Evolutionary conservation across 1,140 invertebrate genomes (phyloP).

Genomic region (Chrysoperla carnea): DNA sequence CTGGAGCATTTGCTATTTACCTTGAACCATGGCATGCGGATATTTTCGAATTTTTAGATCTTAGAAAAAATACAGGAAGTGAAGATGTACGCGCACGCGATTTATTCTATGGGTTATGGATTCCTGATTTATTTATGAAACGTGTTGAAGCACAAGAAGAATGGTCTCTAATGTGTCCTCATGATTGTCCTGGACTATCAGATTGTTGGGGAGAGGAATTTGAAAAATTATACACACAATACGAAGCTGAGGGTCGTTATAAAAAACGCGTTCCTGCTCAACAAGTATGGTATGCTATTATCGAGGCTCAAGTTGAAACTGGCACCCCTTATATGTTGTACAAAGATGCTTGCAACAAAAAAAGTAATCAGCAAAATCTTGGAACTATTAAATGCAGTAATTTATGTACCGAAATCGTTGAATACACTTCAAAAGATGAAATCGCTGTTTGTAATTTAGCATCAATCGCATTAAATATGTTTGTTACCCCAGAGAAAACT

Average conservation of each 20-base stretch:
- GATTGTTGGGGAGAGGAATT: constrained; percentile 94
- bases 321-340: constrained; percentile 97
- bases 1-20: constrained; percentile 98
- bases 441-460: constrained; percentile 97
- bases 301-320: constrained; percentile 94
- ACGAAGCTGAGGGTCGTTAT: constrained; percentile 59
- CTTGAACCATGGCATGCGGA: constrained; percentile 98
- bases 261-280: constrained; percentile 55
- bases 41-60: constrained; percentile 86
- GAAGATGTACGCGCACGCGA: constrained; percentile 88
- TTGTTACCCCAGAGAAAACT: constrained; percentile 58
- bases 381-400: constrained; percentile 98
- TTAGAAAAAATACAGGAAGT: constrained; percentile 89
- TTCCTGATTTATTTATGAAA: constrained; percentile 98
- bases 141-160: constrained; percentile 71
- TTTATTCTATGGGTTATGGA: constrained; percentile 97
- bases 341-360: constrained; percentile 94
- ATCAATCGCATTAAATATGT: constrained; percentile 95
- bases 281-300: constrained; percentile 83
- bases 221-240: constrained; percentile 73
- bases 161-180: constrained; percentile 96
- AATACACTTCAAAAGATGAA: constrained; percentile 85
- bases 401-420: constrained; percentile 93
- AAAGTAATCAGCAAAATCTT: constrained; percentile 96
- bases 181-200: constrained; percentile 75